Base-by-base conservation (phyloP, 2,888 invertebrate genomes). In the Branchinecta sandiegonensis region DNA sequence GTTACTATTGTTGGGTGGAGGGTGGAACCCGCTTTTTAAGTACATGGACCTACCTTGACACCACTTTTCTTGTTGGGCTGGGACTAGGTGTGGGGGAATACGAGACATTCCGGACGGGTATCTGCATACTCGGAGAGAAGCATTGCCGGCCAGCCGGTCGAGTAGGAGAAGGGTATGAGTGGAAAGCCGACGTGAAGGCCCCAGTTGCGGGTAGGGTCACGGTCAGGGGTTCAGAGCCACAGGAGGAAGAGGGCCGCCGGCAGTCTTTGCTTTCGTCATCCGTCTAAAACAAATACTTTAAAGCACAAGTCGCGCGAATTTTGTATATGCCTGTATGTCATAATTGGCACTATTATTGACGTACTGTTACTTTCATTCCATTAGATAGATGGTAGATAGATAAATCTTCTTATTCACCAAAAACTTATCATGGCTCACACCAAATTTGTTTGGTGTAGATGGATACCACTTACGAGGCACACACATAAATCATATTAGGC, bases 31-130 rank as follows among this genome's bases (percentile, higher is more conserved):
- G n/a, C n/a, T n/a, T n/a, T n/a, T 17, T 68, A 70, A 23, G 2
- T 69, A 66, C 37, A 69, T 13, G 65, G 14, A 69, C 67, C 71
- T 71, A 75, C 74, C 90, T 82, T 66, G 87, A 87, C 71, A 88
- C 85, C 78, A 88, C 89, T 74, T 88, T 89, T 71, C 93, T 83
- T 47, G 91, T 91, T 4, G 93, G 93, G 71, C 90, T 90, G 37
- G 90, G 90, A 10, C 89, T 89, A 56, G 87, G 83, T 72, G 79
- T 81, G 67, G 69, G 69, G 10, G 78, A 77, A 23, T 76, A 76
- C 46, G 72, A 77, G 76, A 74, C 73, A 70, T 75, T 80, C 73
- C 80, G 80, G 75, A 81, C 81, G 64, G 80, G 78, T 72, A 79
- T 78, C 72, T 81, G 81, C 75, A 83, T 78, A 63, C 81, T 80